Evolutionary conservation across 1,140 invertebrate genomes (phyloP).

Genomic region (Hydropsyche tenuis): DNA sequence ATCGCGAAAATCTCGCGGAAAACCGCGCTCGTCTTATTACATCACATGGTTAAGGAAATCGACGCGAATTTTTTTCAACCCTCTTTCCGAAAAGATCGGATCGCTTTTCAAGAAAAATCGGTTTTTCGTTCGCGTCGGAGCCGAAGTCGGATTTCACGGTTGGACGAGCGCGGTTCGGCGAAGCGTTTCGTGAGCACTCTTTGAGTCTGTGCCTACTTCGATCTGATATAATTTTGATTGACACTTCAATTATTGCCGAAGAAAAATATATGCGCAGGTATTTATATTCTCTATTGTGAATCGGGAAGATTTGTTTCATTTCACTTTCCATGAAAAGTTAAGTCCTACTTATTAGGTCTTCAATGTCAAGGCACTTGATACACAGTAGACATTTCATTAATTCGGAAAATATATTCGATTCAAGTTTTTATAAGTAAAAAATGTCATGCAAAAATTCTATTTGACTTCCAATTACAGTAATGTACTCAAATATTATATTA

Average conservation of each 20-base stretch:
- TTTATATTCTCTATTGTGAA: not conserved
- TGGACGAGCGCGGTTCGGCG: not conserved
- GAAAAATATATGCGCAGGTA: not conserved
- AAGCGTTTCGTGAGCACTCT: not conserved
- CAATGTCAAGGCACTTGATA: too few relatives aligned
- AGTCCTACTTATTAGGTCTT: too few relatives aligned
- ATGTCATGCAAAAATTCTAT: too few relatives aligned
- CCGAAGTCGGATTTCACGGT: not conserved
- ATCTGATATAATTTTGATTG: slow-evolving; percentile 40
- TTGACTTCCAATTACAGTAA: too few relatives aligned
- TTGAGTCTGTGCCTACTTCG: not conserved
- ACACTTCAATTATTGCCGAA: slow-evolving; percentile 37
- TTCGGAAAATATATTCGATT: too few relatives aligned
- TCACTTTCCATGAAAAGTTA: too few relatives aligned
- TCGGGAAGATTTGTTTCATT: not conserved
- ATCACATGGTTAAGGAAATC: too few relatives aligned
- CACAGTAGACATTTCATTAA: too few relatives aligned
- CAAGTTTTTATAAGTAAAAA: too few relatives aligned
- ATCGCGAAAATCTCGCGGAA: not conserved
- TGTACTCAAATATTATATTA: too few relatives aligned
- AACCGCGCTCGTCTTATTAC: not conserved
- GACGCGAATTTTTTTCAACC: too few relatives aligned
- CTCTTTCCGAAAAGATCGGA: not conserved
- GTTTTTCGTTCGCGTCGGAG: not conserved
- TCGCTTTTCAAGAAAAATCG: not conserved